Evolutionary conservation across 2,113 vertebrate genomes (phyloP).

Genomic region (Blennius ocellaris): DNA sequence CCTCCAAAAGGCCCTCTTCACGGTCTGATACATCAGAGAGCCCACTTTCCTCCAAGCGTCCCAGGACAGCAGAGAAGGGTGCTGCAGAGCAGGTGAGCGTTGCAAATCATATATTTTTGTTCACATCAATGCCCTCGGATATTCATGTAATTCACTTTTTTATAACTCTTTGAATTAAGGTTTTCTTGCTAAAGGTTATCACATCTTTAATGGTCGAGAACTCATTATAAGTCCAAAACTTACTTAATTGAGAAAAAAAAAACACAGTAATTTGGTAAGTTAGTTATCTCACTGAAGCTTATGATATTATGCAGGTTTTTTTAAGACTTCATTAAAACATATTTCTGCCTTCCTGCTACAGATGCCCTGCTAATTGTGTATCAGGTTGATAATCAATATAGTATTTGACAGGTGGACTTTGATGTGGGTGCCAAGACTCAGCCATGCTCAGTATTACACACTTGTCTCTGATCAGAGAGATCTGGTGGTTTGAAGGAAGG

Average conservation of each 20-base stretch:
- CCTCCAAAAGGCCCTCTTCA: constrained; percentile 89
- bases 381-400: constrained; percentile 84
- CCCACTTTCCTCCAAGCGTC: constrained; percentile 90
- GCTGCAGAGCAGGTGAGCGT: constrained; percentile 92
- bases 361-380: constrained; percentile 81
- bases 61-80: constrained; percentile 91
- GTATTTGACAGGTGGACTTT: constrained; percentile 84
- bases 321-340: constrained; percentile 64
- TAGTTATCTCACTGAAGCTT: constrained; percentile 45
- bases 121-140: constrained; percentile 32
- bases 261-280: constrained; percentile 53
- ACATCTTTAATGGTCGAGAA: constrained; percentile 48
- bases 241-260: constrained; percentile 63
- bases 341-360: constrained; percentile 71
- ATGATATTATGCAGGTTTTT: constrained; percentile 67
- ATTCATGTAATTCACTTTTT: constrained; percentile 31
- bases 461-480: constrained; percentile 76
- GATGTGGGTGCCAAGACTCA: constrained; percentile 79
- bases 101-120: constrained; percentile 15
- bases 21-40: constrained; percentile 88
- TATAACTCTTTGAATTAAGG: constrained; percentile 50
- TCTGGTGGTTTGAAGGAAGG: constrained; percentile 57
- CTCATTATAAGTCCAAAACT: constrained; percentile 66
- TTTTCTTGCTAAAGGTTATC: constrained; percentile 54
- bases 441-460: constrained; percentile 68